Percentiles rank a stretch among this genome's conserved stretches.
Conservation (phyloP, 2,888 invertebrate genomes). For the Capitulum mitella region DNA sequence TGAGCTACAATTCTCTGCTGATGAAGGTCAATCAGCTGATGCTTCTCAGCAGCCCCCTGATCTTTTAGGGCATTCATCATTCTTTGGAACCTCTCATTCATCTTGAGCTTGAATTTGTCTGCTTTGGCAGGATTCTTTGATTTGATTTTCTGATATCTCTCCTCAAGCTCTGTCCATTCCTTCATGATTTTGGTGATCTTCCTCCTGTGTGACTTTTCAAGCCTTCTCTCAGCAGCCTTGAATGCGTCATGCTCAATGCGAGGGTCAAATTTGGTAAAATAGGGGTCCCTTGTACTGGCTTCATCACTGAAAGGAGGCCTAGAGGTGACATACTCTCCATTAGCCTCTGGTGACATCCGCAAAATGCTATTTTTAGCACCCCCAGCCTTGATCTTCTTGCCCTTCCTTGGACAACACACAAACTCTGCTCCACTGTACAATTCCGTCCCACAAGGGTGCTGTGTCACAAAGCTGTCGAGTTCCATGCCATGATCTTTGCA, state of each 20-base stretch:
- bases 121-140: constrained; percentile 82
- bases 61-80: constrained; percentile 90
- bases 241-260: constrained; percentile 95
- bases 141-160: constrained; percentile 93
- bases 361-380: too few relatives aligned
- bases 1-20: constrained; percentile 77
- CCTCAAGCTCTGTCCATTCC: constrained; percentile 96
- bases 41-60: constrained; percentile 91
- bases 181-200: constrained; percentile 91
- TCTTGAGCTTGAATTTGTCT: constrained; percentile 90
- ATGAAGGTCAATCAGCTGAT: constrained; percentile 90
- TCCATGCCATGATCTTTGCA: constrained; percentile 80
- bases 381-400: too few relatives aligned
- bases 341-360: too few relatives aligned
- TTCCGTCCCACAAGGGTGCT: constrained; percentile 93
- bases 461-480: constrained; percentile 91
- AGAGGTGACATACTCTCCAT: background rate
- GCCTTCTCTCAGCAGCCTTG: constrained; percentile 77
- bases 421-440: constrained; percentile 97
- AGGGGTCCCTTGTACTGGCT: constrained; percentile 65
- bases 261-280: constrained; percentile 90
- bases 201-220: constrained; percentile 90
- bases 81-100: constrained; percentile 84
- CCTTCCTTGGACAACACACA: constrained; percentile 90
- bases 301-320: background rate